Percentiles rank a stretch among this genome's conserved stretches.
Conservation (phyloP, 2,888 invertebrate genomes). For the Polyommatus iphigenia region DNA sequence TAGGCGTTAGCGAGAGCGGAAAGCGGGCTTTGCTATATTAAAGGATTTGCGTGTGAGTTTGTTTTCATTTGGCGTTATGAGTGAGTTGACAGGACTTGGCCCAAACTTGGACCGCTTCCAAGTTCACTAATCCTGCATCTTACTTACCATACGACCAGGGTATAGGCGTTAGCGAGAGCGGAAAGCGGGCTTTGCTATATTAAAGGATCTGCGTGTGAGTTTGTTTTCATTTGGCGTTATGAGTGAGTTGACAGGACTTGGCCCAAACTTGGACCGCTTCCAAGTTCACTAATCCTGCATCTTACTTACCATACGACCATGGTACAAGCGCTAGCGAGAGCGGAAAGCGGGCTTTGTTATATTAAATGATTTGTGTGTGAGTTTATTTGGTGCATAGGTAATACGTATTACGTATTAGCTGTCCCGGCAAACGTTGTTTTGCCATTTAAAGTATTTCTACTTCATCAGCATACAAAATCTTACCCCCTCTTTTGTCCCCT, state of each 20-base stretch:
- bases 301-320: not conserved
- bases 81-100: not conserved
- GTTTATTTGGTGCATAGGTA: no score
- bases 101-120: not conserved
- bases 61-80: not conserved
- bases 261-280: not conserved
- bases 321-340: not conserved
- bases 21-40: no score
- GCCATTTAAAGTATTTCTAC: no score
- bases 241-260: not conserved
- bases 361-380: no score
- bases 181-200: not conserved
- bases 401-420: no score
- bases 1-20: not conserved
- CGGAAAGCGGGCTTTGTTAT: not conserved
- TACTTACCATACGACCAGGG: not conserved
- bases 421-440: no score
- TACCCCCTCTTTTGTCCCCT: no score
- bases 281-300: not conserved
- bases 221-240: not conserved
- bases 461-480: no score
- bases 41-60: no score
- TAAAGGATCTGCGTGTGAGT: no score
- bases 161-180: not conserved
- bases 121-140: not conserved